phyloP scores from a whole-genome alignment of 2,113 vertebrate species.

The Apistogramma diplotaenia region DNA sequence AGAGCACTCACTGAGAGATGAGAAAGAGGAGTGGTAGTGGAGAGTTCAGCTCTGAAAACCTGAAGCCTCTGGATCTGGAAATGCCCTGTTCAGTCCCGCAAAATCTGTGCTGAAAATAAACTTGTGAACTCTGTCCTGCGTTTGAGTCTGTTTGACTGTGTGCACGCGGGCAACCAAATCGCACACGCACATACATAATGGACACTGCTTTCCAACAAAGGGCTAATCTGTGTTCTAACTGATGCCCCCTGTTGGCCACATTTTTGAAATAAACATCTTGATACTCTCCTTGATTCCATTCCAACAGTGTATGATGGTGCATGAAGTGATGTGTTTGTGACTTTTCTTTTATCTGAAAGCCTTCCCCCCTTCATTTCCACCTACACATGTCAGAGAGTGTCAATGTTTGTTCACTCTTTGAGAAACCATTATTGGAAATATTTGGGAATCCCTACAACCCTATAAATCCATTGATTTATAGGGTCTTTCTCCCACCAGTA shows the following conservation, averaged over 20 bases:
- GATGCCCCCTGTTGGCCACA: neutral
- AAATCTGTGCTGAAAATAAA: too few species aligned
- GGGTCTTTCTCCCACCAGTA: neutral
- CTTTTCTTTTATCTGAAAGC: neutral
- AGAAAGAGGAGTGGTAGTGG: too few species aligned
- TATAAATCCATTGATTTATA: neutral
- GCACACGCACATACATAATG: too few species aligned
- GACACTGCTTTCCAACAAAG: neutral
- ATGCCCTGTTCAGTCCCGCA: too few species aligned
- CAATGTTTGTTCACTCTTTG: neutral
- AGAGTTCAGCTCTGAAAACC: too few species aligned
- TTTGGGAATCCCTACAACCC: neutral
- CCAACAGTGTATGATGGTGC: neutral
- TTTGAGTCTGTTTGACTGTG: too few species aligned
- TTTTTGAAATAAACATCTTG: too few species aligned
- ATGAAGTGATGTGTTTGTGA: neutral
- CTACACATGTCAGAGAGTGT: neutral
- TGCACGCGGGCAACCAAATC: too few species aligned
- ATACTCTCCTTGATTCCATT: neutral
- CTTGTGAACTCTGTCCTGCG: too few species aligned
- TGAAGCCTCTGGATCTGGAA: too few species aligned
- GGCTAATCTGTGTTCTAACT: neutral
- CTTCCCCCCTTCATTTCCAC: conserved; percentile 4
- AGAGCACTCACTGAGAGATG: too few species aligned
- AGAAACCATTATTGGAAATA: neutral